These are phyloP conservation scores for Beroe forskalii DNA, from an alignment of 37 sponge, comb jelly and placozoan species.

Conservation along the genomic window DNA sequence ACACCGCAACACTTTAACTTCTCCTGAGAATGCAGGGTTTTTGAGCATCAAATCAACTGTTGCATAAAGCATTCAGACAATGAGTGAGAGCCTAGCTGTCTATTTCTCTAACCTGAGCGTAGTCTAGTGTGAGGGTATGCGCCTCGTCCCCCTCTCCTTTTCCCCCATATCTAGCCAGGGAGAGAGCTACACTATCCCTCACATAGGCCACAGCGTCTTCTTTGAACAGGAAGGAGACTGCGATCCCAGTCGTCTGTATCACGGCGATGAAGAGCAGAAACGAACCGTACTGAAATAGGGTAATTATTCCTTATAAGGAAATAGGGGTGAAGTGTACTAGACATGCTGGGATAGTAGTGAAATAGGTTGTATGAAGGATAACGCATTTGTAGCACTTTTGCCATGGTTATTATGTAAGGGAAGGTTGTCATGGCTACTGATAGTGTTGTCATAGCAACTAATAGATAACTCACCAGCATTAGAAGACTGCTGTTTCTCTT, in stretches of 20 bases:
- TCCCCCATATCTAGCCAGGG: not conserved
- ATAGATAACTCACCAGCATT: not conserved
- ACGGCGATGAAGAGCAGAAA: not conserved
- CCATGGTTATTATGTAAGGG: no score
- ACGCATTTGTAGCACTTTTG: no score
- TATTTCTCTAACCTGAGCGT: slow-evolving; percentile 43
- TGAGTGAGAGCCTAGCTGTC: no score
- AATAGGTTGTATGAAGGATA: no score
- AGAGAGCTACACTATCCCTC: not conserved
- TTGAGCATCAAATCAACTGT: no score
- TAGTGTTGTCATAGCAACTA: no score
- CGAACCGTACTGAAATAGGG: slow-evolving; percentile 14
- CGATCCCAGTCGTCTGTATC: not conserved
- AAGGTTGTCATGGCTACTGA: no score
- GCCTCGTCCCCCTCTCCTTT: not conserved
- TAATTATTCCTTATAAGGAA: no score
- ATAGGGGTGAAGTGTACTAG: no score
- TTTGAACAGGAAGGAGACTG: slow-evolving; percentile 15
- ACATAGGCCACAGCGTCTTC: slow-evolving; percentile 28
- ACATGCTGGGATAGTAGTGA: no score
- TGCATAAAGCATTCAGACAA: no score
- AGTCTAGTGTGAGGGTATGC: not conserved
- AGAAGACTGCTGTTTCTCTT: slow-evolving; percentile 31
- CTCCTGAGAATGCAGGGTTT: not conserved
- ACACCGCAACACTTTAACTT: slow-evolving; percentile 1